Percentiles rank a stretch among this genome's conserved stretches.
phyloP scores from a whole-genome alignment of 1,140 invertebrate species.

The Proales similis region DNA sequence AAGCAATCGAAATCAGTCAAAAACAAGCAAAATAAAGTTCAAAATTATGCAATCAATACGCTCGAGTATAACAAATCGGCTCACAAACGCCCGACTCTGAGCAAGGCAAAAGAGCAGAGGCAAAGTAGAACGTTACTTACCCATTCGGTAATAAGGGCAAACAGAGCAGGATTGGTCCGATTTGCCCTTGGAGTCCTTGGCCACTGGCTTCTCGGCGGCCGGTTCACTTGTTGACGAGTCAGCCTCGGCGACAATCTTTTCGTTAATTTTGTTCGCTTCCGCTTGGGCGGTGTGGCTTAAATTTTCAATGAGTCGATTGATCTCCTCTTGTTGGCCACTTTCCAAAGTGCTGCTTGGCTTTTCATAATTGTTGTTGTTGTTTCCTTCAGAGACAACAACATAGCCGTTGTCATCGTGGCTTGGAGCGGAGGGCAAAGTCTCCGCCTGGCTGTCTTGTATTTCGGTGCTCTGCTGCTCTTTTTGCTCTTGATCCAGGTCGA shows the following conservation, averaged over 20 bases:
- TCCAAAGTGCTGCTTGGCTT: neutral
- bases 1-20: neutral
- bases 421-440: neutral
- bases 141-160: slow-evolving; percentile 31
- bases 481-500: no score
- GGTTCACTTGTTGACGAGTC: slow-evolving; percentile 13
- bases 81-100: no score
- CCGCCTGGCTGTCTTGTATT: no score
- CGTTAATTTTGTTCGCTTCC: neutral
- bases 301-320: neutral
- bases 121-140: neutral
- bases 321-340: neutral
- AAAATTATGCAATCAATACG: no score
- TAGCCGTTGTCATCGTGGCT: slow-evolving; percentile 27
- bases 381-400: slow-evolving; percentile 16
- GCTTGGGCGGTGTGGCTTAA: neutral
- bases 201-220: neutral
- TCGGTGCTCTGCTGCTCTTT: no score
- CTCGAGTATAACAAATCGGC: no score
- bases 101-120: no score
- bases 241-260: slow-evolving; percentile 14
- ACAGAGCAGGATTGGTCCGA: neutral
- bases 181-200: neutral
- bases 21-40: slow-evolving; percentile 18
- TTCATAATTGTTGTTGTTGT: slow-evolving; percentile 4